Evolutionary conservation across 2,113 vertebrate species (phyloP), one percentile per base, ranked within the genome.

Genomic region (Erpornis zantholeuca): DNA sequence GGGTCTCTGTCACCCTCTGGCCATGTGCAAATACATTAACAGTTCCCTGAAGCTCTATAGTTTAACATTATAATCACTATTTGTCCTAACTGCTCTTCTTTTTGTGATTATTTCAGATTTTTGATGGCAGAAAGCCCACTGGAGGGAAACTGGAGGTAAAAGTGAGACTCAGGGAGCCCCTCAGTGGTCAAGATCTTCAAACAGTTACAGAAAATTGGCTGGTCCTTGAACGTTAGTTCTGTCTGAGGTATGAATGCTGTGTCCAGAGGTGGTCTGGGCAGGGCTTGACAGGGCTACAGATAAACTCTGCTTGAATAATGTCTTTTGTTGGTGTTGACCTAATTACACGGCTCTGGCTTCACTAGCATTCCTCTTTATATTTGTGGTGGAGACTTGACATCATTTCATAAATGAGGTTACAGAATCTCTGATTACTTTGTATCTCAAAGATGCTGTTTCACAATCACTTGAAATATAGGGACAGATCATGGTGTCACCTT

Each of bases 91-190:
- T 54, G 82, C 38, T n/a, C 22, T 21, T 78, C 23, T 56, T 73
- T 78, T 35, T 76, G n/a, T 86, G 80, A 8, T 44, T 86, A 24
- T 92, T 94, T 10, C 97, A 99, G 99, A 98, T 99, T 86, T 98
- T 99, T 97, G 99, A 99, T 50, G 99, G 99, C 40, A 98, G 99
- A 27, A 99, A 99, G 92, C 94, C 98, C 77, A 99, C 99, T 4
- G 99, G 99, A 50, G 99, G 99, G 35, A 99, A 99, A 42, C 96
- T 99, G 59, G 99, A 99, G 84, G 98, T 99, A 20, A 99, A 98
- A 96, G 98, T 99, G 65, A 98, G 98, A 65, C 98, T 99, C 90
- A 98, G 99, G 96, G 99, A 99, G 97, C 99, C 99, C 57, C 97
- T 99, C 91, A 98, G 97, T 22, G 98, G 99, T 40, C 99, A 99